phyloP scores from a whole-genome alignment of 2,888 invertebrate species.

The Pristionchus entomophagus region DNA sequence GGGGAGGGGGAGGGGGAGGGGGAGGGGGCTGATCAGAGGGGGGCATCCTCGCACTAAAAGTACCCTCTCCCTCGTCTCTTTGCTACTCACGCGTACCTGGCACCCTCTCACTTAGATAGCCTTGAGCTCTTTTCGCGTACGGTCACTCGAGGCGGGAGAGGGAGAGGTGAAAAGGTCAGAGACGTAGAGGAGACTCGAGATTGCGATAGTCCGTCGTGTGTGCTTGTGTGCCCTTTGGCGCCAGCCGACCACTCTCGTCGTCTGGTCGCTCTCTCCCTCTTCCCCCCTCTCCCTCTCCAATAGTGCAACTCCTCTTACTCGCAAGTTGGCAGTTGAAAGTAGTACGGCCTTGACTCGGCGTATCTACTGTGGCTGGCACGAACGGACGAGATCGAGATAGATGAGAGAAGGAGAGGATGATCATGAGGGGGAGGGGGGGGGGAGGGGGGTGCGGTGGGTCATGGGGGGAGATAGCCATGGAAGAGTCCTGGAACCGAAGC shows the following conservation, averaged over 20 bases:
- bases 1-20: no score
- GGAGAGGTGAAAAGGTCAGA: slow-evolving; percentile 22
- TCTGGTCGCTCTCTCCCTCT: slow-evolving; percentile 35
- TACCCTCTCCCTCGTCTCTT: neutral
- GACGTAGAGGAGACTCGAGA: slow-evolving; percentile 43
- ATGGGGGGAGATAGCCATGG: neutral
- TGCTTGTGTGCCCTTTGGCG: slow-evolving; percentile 38
- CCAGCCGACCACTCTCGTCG: slow-evolving; percentile 38
- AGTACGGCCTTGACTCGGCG: slow-evolving; percentile 3
- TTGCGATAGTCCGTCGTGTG: slow-evolving; percentile 40
- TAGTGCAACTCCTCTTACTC: slow-evolving; percentile 6
- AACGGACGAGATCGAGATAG: neutral
- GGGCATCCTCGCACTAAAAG: slow-evolving; percentile 26
- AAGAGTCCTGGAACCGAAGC: neutral
- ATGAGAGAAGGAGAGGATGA: neutral
- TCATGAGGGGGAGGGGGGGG: neutral
- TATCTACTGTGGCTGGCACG: slow-evolving; percentile 25
- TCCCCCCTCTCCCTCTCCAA: neutral
- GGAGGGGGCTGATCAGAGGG: neutral
- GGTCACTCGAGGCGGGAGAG: slow-evolving; percentile 19
- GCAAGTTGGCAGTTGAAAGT: slow-evolving; percentile 33
- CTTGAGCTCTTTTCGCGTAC: slow-evolving; percentile 42
- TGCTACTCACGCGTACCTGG: neutral
- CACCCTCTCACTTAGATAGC: slow-evolving; percentile 37
- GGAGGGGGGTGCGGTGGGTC: neutral